Percentiles rank a stretch among this genome's conserved stretches.
These are phyloP conservation scores for Bombyx mori DNA, from an alignment of 1,140 invertebrate species.

Conservation along the genomic window ASM3026992v2 NC_085115.1:15374001-15374500, in stretches of 20 bases:
- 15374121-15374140: not conserved
- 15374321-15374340: conserved; percentile 5
- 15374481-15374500: not conserved
- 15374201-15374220: conserved; percentile 7
- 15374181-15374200: not conserved
- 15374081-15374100: no score
- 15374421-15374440: conserved; percentile 3
- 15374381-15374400: conserved; percentile 6
- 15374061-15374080: not conserved
- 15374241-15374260: not conserved
- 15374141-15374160: not conserved
- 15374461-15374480: conserved; percentile 3
- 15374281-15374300: not conserved
- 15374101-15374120: no score
- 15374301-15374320: not conserved
- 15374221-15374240: conserved; percentile 7
- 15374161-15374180: conserved; percentile 6
- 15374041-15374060: not conserved
- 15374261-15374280: conserved; percentile 4
- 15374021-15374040: not conserved
- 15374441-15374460: conserved; percentile 1
- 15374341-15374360: not conserved
- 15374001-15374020: not conserved
- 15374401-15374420: conserved; percentile 3
- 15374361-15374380: not conserved